These are phyloP conservation scores for Volucella inflata DNA, from an alignment of 2,888 invertebrate species.

Conservation along the genomic window DNA sequence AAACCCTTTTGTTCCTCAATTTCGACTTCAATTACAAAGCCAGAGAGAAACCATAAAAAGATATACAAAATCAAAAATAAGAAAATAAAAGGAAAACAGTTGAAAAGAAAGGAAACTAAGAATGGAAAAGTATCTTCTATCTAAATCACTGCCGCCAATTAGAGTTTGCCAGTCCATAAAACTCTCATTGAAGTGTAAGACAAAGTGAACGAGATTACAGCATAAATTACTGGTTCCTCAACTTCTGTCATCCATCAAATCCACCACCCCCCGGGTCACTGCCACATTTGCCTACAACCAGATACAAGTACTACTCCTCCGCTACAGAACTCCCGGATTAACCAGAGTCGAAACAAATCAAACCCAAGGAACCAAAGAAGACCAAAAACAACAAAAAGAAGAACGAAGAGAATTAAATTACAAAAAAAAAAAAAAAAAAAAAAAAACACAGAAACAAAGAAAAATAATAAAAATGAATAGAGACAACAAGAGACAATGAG, in stretches of 20 bases:
- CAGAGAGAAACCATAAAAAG: constrained; percentile 23
- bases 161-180: constrained; percentile 76
- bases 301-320: constrained; percentile 29
- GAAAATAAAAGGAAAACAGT: background rate
- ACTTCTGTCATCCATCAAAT: constrained; percentile 75
- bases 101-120: background rate
- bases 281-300: constrained; percentile 66
- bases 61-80: constrained; percentile 13
- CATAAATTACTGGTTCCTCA: constrained; percentile 76
- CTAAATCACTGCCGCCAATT: constrained; percentile 75
- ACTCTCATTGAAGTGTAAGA: constrained; percentile 75
- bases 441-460: constrained; percentile 43
- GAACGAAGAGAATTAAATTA: constrained; percentile 27
- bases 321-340: constrained; percentile 61
- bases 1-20: background rate
- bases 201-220: constrained; percentile 76
- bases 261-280: constrained; percentile 54
- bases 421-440: constrained; percentile 45
- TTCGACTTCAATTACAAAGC: constrained; percentile 6
- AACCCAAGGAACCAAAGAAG: constrained; percentile 28
- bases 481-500: constrained; percentile 67
- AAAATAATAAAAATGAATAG: constrained; percentile 53
- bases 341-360: constrained; percentile 56
- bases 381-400: constrained; percentile 9
- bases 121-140: constrained; percentile 54